These are phyloP conservation scores for Furcula furcula DNA, from an alignment of 2,888 invertebrate species.

Conservation along the genomic window DNA sequence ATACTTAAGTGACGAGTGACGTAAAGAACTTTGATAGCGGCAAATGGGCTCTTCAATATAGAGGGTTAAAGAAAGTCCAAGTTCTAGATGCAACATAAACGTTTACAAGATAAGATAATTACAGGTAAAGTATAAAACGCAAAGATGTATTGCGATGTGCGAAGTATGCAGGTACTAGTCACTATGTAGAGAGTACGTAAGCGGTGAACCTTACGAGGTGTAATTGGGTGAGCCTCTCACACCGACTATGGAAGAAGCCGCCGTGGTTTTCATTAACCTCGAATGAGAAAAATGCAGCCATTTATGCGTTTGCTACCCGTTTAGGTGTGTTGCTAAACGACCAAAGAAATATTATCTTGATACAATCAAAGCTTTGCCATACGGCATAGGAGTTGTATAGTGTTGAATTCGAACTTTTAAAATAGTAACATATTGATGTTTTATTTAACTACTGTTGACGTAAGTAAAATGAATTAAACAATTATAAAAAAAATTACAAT, in stretches of 20 bases:
- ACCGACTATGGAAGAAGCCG: slow-evolving; percentile 44
- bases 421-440: too few species aligned
- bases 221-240: slow-evolving; percentile 60
- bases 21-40: too few species aligned
- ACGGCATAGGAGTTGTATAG: slow-evolving; percentile 1
- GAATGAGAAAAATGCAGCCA: slow-evolving; percentile 68
- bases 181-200: slow-evolving; percentile 15
- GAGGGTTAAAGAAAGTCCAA: too few species aligned
- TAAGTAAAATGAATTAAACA: too few species aligned
- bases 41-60: too few species aligned
- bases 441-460: too few species aligned
- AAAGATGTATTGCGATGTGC: slow-evolving; percentile 8
- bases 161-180: slow-evolving; percentile 13
- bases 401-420: too few species aligned
- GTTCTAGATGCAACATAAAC: too few species aligned
- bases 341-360: slow-evolving; percentile 17
- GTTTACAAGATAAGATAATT: too few species aligned
- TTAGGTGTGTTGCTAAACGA: slow-evolving; percentile 22
- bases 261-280: slow-evolving; percentile 71
- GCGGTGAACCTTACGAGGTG: slow-evolving; percentile 40
- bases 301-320: slow-evolving; percentile 38
- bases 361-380: slow-evolving; percentile 16
- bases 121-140: too few species aligned
- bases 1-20: too few species aligned
- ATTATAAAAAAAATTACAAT: too few species aligned